Base-by-base conservation (phyloP, 2,888 invertebrate genomes). In the Margaritifera margaritifera region DNA sequence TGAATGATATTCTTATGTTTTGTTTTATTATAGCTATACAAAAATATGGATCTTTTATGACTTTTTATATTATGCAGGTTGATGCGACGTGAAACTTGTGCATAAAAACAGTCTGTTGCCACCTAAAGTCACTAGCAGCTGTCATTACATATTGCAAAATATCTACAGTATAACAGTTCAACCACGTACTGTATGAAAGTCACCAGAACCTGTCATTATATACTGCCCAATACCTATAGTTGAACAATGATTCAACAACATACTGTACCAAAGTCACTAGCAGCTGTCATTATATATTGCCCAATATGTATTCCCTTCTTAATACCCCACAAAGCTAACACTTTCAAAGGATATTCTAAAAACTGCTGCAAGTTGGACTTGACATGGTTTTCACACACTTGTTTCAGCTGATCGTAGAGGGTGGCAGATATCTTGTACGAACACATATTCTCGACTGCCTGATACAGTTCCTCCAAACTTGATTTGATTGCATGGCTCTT, bases 361-460 rank as follows among this genome's bases (percentile, higher is more conserved):
- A 98, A 97, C 89, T 96, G 95, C 86, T 96, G 94, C 64, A 98
- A 94, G 86, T 96, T 96, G 6, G 94, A 94, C 88, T 95, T 94
- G 1, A 98, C 96, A 89, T 98, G 97, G 60, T 92, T 93, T 90
- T 98, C 96, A 54, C 89, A 89, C 8, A 87, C 81, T 59, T 79
- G 72, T 71, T 94, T 94, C 72, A 99, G 92, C 90, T 95, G 95
- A 67, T 94, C 93, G 90, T 99, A 98, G 22, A 99, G 92, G 75
- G 94, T 94, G 24, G 95, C 94, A 66, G 97, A 96, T 96, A 98
- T 97, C 92, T 97, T 97, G 91, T 98, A 96, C 89, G 95, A 96
- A 91, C 98, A 99, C 95, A 99, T 96, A 92, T 98, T 98, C 90
- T 98, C 98, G 64, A 99, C 99, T 53, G 97, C 97, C 91, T 98